Conservation (phyloP, 37 sponge, comb jelly and placozoan species). For the Spongia lamella region DNA sequence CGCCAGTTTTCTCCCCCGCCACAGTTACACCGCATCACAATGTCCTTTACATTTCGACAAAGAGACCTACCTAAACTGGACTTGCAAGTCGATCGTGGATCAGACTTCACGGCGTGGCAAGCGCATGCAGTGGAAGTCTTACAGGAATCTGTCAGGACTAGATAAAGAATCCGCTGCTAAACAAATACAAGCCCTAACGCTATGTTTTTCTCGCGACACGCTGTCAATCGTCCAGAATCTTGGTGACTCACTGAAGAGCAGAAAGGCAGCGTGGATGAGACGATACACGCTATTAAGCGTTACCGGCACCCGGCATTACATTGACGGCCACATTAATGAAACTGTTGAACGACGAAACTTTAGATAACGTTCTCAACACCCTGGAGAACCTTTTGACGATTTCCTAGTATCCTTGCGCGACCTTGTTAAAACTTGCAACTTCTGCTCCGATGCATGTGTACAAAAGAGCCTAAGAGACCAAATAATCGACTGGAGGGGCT, state of each 20-base stretch:
- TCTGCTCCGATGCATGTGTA: constrained; percentile 27
- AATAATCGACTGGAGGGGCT: constrained; percentile 40
- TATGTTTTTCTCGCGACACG: too few relatives aligned
- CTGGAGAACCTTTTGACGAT: constrained; percentile 17
- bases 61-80: constrained; percentile 43
- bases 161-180: background rate
- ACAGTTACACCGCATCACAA: too few relatives aligned
- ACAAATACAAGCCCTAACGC: constrained; percentile 34
- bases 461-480: constrained; percentile 32
- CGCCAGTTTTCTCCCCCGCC: too few relatives aligned
- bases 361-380: constrained; percentile 16
- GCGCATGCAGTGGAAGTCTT: constrained; percentile 29
- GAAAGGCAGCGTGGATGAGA: constrained; percentile 2
- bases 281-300: background rate
- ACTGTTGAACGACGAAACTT: constrained; percentile 23
- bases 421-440: constrained; percentile 38
- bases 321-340: constrained; percentile 13
- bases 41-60: constrained; percentile 13
- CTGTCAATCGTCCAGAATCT: constrained; percentile 33
- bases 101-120: constrained; percentile 36
- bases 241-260: too few relatives aligned
- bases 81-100: constrained; percentile 37
- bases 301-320: background rate
- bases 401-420: constrained; percentile 25
- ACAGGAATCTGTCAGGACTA: constrained; percentile 27